Evolutionary conservation across 2,113 vertebrate species (phyloP).

Genomic region (Hippocampus abdominalis): DNA sequence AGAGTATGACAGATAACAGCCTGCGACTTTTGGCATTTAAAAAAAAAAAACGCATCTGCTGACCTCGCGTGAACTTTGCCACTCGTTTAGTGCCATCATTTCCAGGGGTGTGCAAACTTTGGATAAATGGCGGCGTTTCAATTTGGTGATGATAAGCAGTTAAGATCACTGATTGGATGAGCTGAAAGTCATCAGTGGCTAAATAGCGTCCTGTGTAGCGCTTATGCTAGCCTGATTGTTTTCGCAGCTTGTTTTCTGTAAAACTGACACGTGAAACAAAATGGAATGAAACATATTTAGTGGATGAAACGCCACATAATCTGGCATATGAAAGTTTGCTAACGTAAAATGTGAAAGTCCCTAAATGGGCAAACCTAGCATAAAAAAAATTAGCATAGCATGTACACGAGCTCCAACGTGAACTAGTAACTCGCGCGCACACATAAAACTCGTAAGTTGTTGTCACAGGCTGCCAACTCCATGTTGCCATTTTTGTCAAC

Average conservation of each 20-base stretch:
- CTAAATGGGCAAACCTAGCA: no score
- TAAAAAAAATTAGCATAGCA: no score
- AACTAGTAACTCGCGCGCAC: no score
- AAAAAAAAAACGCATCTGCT: neutral
- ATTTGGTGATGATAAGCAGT: neutral
- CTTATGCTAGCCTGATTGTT: conserved; percentile 27
- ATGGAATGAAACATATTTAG: no score
- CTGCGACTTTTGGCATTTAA: neutral
- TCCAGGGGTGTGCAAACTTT: neutral
- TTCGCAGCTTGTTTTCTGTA: no score
- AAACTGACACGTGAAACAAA: neutral
- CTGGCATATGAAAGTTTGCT: neutral
- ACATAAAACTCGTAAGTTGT: no score
- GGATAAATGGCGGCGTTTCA: neutral
- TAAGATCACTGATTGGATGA: no score
- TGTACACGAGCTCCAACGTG: no score
- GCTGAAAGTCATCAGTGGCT: conserved; percentile 24
- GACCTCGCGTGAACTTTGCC: conserved; percentile 9
- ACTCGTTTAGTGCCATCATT: neutral
- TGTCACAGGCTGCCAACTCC: no score
- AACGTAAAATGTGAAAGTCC: neutral
- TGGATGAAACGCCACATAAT: neutral
- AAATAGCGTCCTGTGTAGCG: conserved; percentile 29
- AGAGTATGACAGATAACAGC: neutral
- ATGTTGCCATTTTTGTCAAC: no score